These are phyloP conservation scores for Fregata magnificens DNA, from an alignment of 2,113 vertebrate genomes.

Conservation along the genomic window DNA sequence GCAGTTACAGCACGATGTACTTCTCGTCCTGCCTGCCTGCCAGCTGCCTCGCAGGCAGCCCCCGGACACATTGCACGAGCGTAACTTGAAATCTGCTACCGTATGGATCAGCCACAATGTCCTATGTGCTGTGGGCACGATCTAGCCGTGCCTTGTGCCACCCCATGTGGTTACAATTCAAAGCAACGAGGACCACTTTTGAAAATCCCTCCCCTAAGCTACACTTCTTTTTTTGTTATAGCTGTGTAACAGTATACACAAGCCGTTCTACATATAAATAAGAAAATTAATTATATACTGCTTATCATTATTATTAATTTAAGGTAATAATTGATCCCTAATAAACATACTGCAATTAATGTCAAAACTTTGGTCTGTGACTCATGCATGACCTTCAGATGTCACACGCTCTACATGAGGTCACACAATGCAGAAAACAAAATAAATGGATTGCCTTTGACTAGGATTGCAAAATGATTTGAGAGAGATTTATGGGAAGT, in stretches of 20 bases:
- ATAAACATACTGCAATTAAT: background rate
- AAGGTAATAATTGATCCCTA: background rate
- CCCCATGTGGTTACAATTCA: background rate
- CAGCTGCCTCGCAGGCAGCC: background rate
- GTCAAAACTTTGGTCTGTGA: background rate
- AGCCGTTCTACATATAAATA: background rate
- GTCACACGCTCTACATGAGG: background rate
- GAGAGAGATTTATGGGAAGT: background rate
- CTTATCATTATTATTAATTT: background rate
- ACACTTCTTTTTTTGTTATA: background rate
- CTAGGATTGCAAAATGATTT: background rate
- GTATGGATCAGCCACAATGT: accelerated
- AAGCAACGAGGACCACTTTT: background rate
- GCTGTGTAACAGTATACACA: background rate
- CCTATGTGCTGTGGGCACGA: accelerated
- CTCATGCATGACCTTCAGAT: background rate
- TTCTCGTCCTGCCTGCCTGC: background rate
- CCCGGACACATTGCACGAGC: accelerated
- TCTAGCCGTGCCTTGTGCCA: background rate
- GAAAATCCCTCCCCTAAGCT: background rate
- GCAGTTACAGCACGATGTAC: background rate
- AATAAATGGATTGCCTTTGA: background rate
- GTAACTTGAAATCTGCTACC: background rate
- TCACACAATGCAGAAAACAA: background rate
- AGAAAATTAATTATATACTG: background rate